Conservation (phyloP, 2,113 vertebrate genomes). For the Zootoca vivipara region DNA sequence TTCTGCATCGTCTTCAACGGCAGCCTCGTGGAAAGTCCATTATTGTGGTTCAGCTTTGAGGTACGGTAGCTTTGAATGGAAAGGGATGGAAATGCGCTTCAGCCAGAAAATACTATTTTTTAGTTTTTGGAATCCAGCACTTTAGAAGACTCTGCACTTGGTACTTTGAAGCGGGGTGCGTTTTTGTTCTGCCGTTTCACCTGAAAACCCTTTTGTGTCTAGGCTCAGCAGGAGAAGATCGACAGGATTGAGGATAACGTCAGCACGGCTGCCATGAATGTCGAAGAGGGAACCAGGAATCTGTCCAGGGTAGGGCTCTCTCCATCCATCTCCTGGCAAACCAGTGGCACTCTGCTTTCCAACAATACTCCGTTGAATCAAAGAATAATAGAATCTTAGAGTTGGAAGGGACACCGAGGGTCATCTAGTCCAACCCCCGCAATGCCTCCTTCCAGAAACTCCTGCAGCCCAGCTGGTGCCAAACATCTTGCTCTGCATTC, state of each 20-base stretch:
- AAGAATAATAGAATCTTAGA: too few relatives aligned
- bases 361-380: constrained; percentile 67
- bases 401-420: too few relatives aligned
- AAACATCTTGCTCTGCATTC: too few relatives aligned
- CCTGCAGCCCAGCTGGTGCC: too few relatives aligned
- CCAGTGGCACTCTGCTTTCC: constrained; percentile 88
- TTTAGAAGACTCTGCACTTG: constrained; percentile 38
- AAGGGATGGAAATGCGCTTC: background rate
- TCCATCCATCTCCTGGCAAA: constrained; percentile 79
- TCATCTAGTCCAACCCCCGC: constrained; percentile 25
- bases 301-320: constrained; percentile 90
- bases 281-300: constrained; percentile 95
- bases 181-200: constrained; percentile 46
- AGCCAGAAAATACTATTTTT: background rate
- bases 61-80: too few relatives aligned
- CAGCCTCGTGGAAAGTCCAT: too few relatives aligned
- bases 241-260: constrained; percentile 98
- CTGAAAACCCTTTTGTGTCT: constrained; percentile 85
- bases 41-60: too few relatives aligned
- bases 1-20: too few relatives aligned
- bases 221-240: constrained; percentile 99
- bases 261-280: constrained; percentile 90
- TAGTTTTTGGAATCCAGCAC: too few relatives aligned
- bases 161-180: too few relatives aligned
- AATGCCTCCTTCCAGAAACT: too few relatives aligned